Percentiles rank a stretch among this genome's conserved stretches.
Evolutionary conservation across 2,888 invertebrate species (phyloP).

Genomic region (Drosophila lutescens): DNA sequence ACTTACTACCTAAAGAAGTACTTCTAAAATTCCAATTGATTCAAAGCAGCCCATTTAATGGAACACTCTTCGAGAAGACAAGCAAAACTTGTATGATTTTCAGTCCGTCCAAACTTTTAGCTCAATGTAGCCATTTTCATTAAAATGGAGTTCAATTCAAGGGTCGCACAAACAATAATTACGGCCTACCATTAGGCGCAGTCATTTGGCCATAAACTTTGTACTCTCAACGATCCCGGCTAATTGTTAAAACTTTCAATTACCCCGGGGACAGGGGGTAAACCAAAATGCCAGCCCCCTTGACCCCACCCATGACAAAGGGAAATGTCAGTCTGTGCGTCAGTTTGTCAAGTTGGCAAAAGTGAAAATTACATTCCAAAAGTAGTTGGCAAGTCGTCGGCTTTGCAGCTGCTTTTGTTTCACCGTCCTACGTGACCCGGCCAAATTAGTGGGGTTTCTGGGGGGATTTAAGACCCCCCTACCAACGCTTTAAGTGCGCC

Average conservation of each 20-base stretch:
- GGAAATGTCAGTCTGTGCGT: constrained; percentile 31
- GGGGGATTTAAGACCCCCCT: background rate
- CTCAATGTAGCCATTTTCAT: constrained; percentile 30
- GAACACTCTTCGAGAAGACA: background rate
- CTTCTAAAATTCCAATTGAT: too few species aligned
- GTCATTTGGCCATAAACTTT: constrained; percentile 17
- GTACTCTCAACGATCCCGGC: constrained; percentile 21
- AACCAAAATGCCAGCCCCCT: constrained; percentile 17
- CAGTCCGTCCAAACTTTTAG: background rate
- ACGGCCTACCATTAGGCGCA: constrained; percentile 52
- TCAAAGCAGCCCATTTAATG: too few species aligned
- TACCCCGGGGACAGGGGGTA: constrained; percentile 29
- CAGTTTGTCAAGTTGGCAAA: constrained; percentile 48
- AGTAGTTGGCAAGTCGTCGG: constrained; percentile 61
- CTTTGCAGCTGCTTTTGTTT: constrained; percentile 30
- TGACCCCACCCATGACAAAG: constrained; percentile 18
- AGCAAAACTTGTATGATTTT: constrained; percentile 6
- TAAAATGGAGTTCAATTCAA: constrained; percentile 22
- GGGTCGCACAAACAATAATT: constrained; percentile 40
- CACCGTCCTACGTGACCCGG: constrained; percentile 67
- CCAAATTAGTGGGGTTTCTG: constrained; percentile 50
- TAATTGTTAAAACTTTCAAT: constrained; percentile 74
- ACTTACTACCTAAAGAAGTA: too few species aligned
- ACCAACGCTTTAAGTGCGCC: constrained; percentile 50
- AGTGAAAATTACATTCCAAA: constrained; percentile 64